These are phyloP conservation scores for Dryoscopus gambensis DNA, from an alignment of 2,113 vertebrate genomes.

Conservation along the genomic window DNA sequence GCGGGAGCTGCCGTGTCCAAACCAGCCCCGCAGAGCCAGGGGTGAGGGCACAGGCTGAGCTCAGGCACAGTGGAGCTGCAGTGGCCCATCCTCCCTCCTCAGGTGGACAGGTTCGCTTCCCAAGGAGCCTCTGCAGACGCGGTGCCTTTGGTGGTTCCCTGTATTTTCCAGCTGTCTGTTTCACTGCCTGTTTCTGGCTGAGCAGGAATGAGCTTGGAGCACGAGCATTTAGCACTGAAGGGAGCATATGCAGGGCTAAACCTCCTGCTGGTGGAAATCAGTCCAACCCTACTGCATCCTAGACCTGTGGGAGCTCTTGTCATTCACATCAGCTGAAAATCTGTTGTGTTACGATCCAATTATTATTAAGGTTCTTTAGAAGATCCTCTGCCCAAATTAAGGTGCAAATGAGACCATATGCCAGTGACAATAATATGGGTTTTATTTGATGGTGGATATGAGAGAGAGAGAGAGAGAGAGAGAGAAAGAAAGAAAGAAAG, in stretches of 20 bases:
- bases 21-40: background rate
- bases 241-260: background rate
- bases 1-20: background rate
- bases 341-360: background rate
- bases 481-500: too few relatives aligned
- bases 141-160: background rate
- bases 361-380: too few relatives aligned
- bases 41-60: background rate
- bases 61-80: background rate
- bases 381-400: too few relatives aligned
- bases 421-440: too few relatives aligned
- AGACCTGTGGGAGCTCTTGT: background rate
- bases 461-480: too few relatives aligned
- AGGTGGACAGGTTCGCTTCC: rapidly evolving
- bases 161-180: background rate
- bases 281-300: background rate
- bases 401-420: too few relatives aligned
- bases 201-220: background rate
- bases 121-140: background rate
- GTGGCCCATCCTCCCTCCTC: background rate
- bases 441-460: too few relatives aligned
- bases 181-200: background rate
- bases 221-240: background rate
- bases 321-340: background rate
- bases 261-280: background rate